Percentiles rank a stretch among this genome's conserved stretches.
Conservation (phyloP, 1,140 invertebrate genomes). For the Brachionus sp. region DNA sequence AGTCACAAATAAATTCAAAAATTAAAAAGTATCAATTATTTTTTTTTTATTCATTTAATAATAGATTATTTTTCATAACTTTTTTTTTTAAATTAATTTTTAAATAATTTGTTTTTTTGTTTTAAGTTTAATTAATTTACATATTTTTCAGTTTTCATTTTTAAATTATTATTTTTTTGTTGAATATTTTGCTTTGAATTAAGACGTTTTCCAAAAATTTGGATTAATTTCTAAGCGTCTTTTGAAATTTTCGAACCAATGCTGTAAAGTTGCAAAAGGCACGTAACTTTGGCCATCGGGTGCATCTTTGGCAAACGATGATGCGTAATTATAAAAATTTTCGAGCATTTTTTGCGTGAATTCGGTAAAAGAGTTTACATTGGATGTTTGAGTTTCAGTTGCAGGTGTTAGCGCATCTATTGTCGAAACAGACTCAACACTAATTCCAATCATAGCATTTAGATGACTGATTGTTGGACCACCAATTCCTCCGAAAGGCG, state of each 20-base stretch:
- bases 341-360: slow-evolving; percentile 88
- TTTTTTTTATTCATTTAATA: no score
- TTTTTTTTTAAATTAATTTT: no score
- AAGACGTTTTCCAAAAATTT: slow-evolving; percentile 77
- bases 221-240: slow-evolving; percentile 82
- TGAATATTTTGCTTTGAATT: neutral
- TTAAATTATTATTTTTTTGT: neutral
- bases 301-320: slow-evolving; percentile 81
- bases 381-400: slow-evolving; percentile 58
- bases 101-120: no score
- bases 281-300: slow-evolving; percentile 76
- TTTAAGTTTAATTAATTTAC: no score
- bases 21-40: no score
- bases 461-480: slow-evolving; percentile 72
- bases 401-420: slow-evolving; percentile 63
- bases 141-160: no score
- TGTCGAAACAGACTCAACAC: slow-evolving; percentile 72
- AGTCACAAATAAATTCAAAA: no score
- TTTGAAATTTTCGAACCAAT: slow-evolving; percentile 89
- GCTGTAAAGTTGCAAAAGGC: slow-evolving; percentile 77
- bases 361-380: slow-evolving; percentile 69
- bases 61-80: no score
- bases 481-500: slow-evolving; percentile 51
- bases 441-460: slow-evolving; percentile 73
- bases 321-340: slow-evolving; percentile 83